Conservation (phyloP, 2,888 invertebrate genomes). For the Girardia tigrina region DNA sequence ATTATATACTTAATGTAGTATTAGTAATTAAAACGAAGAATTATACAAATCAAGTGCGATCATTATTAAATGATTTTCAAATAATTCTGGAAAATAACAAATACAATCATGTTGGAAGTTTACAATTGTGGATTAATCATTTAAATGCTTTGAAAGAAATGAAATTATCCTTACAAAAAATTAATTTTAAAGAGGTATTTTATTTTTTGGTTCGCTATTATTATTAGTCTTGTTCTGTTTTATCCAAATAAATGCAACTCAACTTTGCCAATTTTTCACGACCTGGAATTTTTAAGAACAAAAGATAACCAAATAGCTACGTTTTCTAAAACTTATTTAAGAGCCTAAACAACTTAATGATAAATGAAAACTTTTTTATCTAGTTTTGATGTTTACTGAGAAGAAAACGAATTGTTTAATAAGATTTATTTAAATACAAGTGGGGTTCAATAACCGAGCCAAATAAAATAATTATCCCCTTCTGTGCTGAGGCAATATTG, state of each 20-base stretch:
- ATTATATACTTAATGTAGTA: not conserved
- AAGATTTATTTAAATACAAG: too few relatives aligned
- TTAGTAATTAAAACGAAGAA: slow-evolving; percentile 24
- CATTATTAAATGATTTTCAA: not conserved
- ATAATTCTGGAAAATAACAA: slow-evolving; percentile 25
- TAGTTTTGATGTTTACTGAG: too few relatives aligned
- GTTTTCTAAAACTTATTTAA: not conserved
- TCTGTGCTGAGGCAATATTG: too few relatives aligned
- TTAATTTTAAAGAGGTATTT: not conserved
- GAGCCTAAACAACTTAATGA: not conserved
- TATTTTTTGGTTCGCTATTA: not conserved
- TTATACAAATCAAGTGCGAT: not conserved
- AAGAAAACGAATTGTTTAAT: too few relatives aligned
- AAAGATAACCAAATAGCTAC: too few relatives aligned
- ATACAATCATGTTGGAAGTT: slow-evolving; percentile 30
- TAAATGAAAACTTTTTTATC: too few relatives aligned
- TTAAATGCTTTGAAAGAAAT: slow-evolving; percentile 16
- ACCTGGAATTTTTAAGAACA: too few relatives aligned
- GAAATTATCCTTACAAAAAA: slow-evolving; percentile 17
- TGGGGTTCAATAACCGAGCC: too few relatives aligned
- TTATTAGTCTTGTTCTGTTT: not conserved
- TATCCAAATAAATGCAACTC: too few relatives aligned
- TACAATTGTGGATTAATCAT: slow-evolving; percentile 10
- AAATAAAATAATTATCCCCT: too few relatives aligned
- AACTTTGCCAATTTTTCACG: too few relatives aligned